Conservation (phyloP, 2,888 invertebrate genomes). For the Balanococcus diminutus region DNA sequence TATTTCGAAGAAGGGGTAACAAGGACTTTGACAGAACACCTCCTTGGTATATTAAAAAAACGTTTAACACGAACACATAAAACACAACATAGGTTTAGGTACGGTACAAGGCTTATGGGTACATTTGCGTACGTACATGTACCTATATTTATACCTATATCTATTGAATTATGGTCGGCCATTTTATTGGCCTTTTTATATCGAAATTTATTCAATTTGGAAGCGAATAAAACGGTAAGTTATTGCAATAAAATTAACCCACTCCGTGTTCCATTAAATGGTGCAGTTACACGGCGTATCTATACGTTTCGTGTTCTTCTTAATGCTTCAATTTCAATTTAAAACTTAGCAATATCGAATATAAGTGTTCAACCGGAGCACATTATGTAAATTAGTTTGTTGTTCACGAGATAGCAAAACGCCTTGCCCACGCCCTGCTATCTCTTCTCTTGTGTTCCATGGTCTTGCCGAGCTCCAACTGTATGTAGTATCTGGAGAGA, state of each 20-base stretch:
- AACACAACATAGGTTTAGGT: background rate
- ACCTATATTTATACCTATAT: background rate
- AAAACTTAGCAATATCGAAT: constrained; percentile 43
- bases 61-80: background rate
- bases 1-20: background rate
- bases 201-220: constrained; percentile 33
- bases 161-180: background rate
- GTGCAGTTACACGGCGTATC: constrained; percentile 1
- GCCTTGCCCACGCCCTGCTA: constrained; percentile 45
- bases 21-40: background rate
- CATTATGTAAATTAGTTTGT: constrained; percentile 54
- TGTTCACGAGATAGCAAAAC: constrained; percentile 49
- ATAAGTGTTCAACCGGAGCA: constrained; percentile 48
- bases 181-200: constrained; percentile 22
- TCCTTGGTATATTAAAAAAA: too few species aligned
- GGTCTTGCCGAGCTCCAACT: background rate
- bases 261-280: constrained; percentile 14
- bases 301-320: constrained; percentile 32
- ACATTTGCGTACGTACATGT: too few species aligned
- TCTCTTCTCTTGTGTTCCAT: background rate
- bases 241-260: constrained; percentile 31
- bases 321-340: constrained; percentile 45
- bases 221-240: constrained; percentile 34
- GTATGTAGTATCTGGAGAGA: background rate
- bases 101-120: too few species aligned